Base-by-base conservation (phyloP, 2,888 invertebrate species). In the Ormyrus rosae region DNA sequence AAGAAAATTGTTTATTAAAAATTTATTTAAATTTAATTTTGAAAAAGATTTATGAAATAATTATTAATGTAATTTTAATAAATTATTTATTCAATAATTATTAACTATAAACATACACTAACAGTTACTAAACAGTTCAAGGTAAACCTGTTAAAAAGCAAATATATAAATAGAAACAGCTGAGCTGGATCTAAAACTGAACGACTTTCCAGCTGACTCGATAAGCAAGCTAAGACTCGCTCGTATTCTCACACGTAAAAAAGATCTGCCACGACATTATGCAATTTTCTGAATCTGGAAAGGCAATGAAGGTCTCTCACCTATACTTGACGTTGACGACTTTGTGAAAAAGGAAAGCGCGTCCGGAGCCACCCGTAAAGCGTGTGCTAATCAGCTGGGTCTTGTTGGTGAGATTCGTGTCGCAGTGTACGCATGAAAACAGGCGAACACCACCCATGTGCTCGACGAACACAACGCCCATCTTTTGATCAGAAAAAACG, bases 391-490 rank as follows among this genome's bases (percentile, higher is more conserved):
- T 72, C 64, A 80, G 50, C 61, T 75, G 74, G 2, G n/a, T 34
- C 9, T 48, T 75, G 58, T 80, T 82, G 13, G 72, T 78, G 6
- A 82, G 72, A 65, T 78, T 63, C 2, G 78, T 72, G 63, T 78
- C 71, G 53, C 82, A 82, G 9, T 78, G 63, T 8, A 45, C 3
- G 11, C 82, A 82, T 8, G 77, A 74, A 46, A 68, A 80, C 0
- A 77, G n/a, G 7, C 72, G 67, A 5, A 19, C 6, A 7, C 78
- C 82, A 7, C 78, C 80, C 80, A 75, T 78, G 74, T 80, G 80
- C 55, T 82, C 78, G 9, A 80, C 67, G 51, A 82, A 82, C 19
- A 72, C 75, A 6, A 82, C 82, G 19, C 82, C 82, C 82, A 82
- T 80, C 4, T 72, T 75, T n/a, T 53, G 50, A 51, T 7, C 9